A percentile compares a stretch with the other conserved stretches of the same genome.
These are phyloP conservation scores for Acinonyx jubatus DNA, from an alignment of 2,113 vertebrate species.

Conservation along the genomic window DNA sequence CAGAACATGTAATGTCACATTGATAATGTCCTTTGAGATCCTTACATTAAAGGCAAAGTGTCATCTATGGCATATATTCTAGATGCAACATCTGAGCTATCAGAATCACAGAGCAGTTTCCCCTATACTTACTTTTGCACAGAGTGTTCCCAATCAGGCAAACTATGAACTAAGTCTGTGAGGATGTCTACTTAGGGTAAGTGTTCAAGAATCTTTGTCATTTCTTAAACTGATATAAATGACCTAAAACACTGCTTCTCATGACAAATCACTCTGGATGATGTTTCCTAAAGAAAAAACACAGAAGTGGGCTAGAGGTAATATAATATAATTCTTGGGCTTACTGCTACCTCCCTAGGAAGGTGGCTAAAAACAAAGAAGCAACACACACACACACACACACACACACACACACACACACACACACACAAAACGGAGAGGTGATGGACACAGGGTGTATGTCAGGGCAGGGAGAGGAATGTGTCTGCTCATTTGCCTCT, in stretches of 20 bases:
- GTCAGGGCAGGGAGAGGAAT: slow-evolving; percentile 31
- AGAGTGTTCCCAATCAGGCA: background rate
- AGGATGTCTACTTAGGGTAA: background rate
- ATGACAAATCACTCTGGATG: background rate
- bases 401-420: background rate
- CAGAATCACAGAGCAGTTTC: background rate
- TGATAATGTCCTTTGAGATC: background rate
- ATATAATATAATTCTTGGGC: background rate
- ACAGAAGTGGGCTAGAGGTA: background rate
- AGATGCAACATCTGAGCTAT: background rate
- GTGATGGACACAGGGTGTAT: slow-evolving; percentile 29
- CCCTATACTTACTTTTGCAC: background rate
- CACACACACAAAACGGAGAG: background rate
- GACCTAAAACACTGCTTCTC: slow-evolving; percentile 24
- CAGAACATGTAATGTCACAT: background rate
- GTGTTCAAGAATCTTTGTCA: background rate
- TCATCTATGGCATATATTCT: background rate
- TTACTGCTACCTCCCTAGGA: slow-evolving; percentile 19
- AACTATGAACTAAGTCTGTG: background rate
- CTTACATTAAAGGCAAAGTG: background rate
- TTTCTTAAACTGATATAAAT: background rate
- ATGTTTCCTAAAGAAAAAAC: slow-evolving; percentile 41
- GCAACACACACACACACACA: background rate
- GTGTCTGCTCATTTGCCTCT: background rate
- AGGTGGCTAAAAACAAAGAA: slow-evolving; percentile 48